Conservation (phyloP, 2,797 vertebrate genomes). For the Bovichtus variegatus region DNA sequence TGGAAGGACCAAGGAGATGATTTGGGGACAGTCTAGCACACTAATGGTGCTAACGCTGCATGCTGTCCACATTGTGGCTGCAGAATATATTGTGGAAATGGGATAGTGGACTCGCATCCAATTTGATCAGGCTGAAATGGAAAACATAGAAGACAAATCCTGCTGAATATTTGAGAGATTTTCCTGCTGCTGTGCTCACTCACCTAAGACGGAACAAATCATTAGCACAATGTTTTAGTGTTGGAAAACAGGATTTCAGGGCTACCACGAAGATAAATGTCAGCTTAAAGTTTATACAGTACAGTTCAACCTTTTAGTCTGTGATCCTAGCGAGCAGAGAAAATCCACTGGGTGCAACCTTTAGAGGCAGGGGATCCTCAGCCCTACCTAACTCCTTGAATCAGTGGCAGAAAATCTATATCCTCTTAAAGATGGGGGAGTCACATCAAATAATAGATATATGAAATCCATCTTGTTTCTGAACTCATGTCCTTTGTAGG, state of each 20-base stretch:
- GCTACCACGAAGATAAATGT: slow-evolving; percentile 62
- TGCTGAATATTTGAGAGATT: slow-evolving; percentile 9
- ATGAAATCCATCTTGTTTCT: slow-evolving; percentile 87
- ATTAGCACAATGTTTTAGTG: slow-evolving; percentile 38
- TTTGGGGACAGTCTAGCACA: slow-evolving; percentile 69
- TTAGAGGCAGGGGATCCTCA: slow-evolving; percentile 58
- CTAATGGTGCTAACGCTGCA: slow-evolving; percentile 55
- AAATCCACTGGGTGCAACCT: slow-evolving; percentile 76
- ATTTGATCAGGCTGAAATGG: slow-evolving; percentile 39
- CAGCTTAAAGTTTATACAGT: slow-evolving; percentile 68
- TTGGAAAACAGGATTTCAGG: slow-evolving; percentile 46
- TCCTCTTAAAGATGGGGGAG: slow-evolving; percentile 80
- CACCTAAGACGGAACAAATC: slow-evolving; percentile 37
- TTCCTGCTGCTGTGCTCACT: neutral
- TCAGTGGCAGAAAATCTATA: slow-evolving; percentile 88
- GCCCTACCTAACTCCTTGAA: slow-evolving; percentile 64
- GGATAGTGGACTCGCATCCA: slow-evolving; percentile 19
- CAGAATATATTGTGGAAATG: slow-evolving; percentile 46
- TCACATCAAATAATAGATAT: slow-evolving; percentile 87
- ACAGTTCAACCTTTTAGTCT: slow-evolving; percentile 62
- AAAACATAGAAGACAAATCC: slow-evolving; percentile 39
- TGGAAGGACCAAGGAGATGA: slow-evolving; percentile 70
- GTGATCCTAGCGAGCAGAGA: slow-evolving; percentile 62
- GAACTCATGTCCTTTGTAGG: slow-evolving; percentile 81
- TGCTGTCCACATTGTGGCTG: slow-evolving; percentile 55